Base-by-base conservation (phyloP, 2,113 vertebrate species). In the Lontra canadensis region DNA sequence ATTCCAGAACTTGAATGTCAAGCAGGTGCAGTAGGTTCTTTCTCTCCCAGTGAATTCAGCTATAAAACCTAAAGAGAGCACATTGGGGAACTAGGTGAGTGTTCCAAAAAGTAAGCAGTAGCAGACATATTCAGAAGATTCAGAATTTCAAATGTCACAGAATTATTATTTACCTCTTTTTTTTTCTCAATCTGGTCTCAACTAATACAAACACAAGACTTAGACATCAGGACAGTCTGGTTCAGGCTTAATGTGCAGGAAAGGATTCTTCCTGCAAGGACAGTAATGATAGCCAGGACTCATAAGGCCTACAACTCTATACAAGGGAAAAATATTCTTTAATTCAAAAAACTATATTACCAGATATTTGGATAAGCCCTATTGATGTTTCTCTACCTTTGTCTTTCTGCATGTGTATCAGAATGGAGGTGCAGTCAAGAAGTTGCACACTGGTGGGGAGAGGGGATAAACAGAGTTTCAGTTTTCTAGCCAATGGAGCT, bases 11-110 rank as follows among this genome's bases (percentile, higher is more conserved):
- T 74, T 88, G 6, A 49, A 4, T 21, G 74, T 73, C 21, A 67
- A 17, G 21, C 44, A 55, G 61, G 1, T 14, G 63, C 1, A 90
- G 17, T 71, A 3, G 3, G 89, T 1, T 18, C 17, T 87, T 59
- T 39, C 7, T 78, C 26, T 76, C 10, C 4, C 17, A 79, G 11
- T 52, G 17, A 76, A 23, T 84, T 3, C 6, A 57, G 14, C 29
- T 31, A 69, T 59, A n/a, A 90, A 90, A 80, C 5, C 23, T 52
- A 42, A 86, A 14, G 1, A 71, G 7, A 93, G 4, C 4, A 55
- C 3, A 7, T 18, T 5, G 1, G 6, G 31, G 34, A 87, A 10
- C 0, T 36, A 44, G 9, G 3, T 6, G 26, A 79, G 23, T 14
- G 39, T 0, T 55, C 23, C n/a, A 1, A n/a, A 74, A 80, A 36